Evolutionary conservation across 1,140 invertebrate genomes (phyloP).

Genomic region (Camponotus vicinus): DNA sequence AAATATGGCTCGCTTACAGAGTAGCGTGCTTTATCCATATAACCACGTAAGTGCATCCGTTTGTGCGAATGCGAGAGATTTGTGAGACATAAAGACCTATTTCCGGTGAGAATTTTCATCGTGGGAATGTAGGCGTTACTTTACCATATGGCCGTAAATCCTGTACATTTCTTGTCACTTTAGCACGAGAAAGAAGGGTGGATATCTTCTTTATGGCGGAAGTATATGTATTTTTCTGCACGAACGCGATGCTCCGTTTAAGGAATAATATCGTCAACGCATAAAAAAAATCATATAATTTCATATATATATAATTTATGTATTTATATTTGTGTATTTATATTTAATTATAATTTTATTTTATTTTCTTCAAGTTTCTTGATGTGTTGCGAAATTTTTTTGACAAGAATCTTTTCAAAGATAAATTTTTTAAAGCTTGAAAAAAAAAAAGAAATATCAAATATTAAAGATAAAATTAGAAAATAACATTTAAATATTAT

Average conservation of each 20-base stretch:
- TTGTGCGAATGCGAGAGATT: conserved; percentile 55
- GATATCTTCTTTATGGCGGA: conserved; percentile 33
- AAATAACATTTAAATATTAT: not conserved
- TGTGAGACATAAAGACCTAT: conserved; percentile 49
- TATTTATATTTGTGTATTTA: not conserved
- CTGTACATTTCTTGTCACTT: conserved; percentile 56
- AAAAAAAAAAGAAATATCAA: not conserved
- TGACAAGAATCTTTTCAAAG: not conserved
- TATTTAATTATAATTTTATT: not conserved
- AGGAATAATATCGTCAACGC: conserved; percentile 43
- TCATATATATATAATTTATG: not conserved
- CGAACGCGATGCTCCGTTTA: conserved; percentile 28
- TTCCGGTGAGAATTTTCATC: conserved; percentile 42
- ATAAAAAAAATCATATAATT: not conserved
- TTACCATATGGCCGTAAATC: conserved; percentile 49
- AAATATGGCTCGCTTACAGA: conserved; percentile 25
- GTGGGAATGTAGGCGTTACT: conserved; percentile 19
- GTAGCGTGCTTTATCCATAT: not conserved
- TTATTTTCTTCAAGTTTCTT: not conserved
- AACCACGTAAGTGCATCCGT: conserved; percentile 28
- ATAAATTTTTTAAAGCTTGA: not conserved
- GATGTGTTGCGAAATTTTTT: not conserved
- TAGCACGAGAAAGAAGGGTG: conserved; percentile 35
- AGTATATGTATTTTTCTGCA: conserved; percentile 47
- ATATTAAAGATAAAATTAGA: not conserved